phyloP scores from a whole-genome alignment of 2,797 vertebrate genomes.

The Gallinago solitaria region DNA sequence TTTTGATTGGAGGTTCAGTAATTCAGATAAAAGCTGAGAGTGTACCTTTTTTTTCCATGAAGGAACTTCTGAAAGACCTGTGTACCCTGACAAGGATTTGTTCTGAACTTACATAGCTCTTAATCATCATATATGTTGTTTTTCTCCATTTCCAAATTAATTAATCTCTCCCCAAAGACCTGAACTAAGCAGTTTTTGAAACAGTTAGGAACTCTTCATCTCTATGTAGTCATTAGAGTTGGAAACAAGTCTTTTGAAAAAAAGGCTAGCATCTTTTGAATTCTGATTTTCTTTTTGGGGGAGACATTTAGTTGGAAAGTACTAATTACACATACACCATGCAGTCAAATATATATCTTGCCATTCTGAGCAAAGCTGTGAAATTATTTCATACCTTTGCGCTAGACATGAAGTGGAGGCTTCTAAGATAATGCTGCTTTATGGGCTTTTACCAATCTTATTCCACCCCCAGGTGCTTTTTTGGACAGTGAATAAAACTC shows the following conservation, averaged over 20 bases:
- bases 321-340: accelerated
- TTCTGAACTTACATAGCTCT: not conserved
- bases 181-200: not conserved
- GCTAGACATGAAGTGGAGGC: not conserved
- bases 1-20: not conserved
- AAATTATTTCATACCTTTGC: not conserved
- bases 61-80: not conserved
- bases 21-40: not conserved
- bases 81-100: not conserved
- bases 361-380: not conserved
- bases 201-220: not conserved
- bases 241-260: not conserved
- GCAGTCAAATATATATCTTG: not conserved
- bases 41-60: not conserved
- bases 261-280: not conserved
- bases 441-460: not conserved
- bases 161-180: not conserved
- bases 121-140: not conserved
- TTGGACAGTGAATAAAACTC: not conserved
- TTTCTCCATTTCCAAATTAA: not conserved
- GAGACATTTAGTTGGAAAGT: not conserved
- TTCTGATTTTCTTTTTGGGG: not conserved
- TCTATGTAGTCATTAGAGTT: not conserved
- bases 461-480: not conserved
- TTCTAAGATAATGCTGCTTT: not conserved